These are phyloP conservation scores for Enteromius argenteus DNA, from an alignment of 2,797 vertebrate genomes.

Conservation along the genomic window DNA sequence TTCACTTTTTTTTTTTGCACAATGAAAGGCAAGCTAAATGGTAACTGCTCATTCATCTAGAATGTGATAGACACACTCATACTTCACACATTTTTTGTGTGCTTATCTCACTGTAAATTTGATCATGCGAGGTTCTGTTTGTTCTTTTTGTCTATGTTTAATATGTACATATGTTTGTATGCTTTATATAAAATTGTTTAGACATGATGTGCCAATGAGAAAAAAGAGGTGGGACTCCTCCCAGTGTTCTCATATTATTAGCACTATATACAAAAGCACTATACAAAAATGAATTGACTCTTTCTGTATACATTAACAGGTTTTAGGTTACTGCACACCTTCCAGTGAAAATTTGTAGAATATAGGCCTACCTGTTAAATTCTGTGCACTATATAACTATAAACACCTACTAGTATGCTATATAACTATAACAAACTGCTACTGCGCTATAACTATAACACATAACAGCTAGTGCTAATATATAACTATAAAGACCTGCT, in stretches of 20 bases:
- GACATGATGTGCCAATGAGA: not conserved
- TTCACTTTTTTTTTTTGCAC: not conserved
- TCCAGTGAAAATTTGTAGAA: not conserved
- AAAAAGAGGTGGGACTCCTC: not conserved
- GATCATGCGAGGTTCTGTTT: not conserved
- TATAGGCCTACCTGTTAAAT: not conserved
- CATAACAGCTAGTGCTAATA: too few relatives aligned
- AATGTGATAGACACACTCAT: not conserved
- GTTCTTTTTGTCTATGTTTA: conserved; percentile 8
- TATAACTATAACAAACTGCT: not conserved
- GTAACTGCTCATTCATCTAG: conserved; percentile 5
- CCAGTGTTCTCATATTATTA: not conserved
- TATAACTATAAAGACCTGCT: too few relatives aligned
- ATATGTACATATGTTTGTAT: not conserved
- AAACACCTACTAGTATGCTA: not conserved
- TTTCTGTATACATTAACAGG: not conserved
- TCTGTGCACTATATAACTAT: not conserved
- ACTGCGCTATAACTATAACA: not conserved
- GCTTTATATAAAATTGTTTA: not conserved
- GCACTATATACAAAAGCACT: not conserved
- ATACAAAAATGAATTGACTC: not conserved
- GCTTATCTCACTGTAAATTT: conserved; percentile 8
- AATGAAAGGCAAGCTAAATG: not conserved
- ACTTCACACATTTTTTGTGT: conserved; percentile 1
- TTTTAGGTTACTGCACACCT: not conserved